Evolutionary conservation across 2,113 vertebrate species (phyloP).

Genomic region (Ancistrus triradiatus): DNA sequence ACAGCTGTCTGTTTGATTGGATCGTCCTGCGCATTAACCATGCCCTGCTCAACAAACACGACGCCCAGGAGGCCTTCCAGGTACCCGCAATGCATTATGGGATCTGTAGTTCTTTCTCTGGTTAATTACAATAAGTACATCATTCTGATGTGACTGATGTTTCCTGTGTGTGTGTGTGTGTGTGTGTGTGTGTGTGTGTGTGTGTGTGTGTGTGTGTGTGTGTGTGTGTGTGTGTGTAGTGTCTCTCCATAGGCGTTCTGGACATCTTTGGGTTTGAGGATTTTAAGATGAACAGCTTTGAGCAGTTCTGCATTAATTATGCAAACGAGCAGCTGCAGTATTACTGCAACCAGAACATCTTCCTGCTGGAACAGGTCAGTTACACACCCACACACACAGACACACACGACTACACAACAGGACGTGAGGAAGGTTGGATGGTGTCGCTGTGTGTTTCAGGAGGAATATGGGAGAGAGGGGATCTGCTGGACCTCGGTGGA

Average conservation of each 20-base stretch:
- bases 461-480: constrained; percentile 85
- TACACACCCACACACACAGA: background rate
- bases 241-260: constrained; percentile 86
- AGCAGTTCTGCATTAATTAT: constrained; percentile 96
- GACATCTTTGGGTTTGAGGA: constrained; percentile 97
- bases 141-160: background rate
- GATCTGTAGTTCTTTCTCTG: too few relatives aligned
- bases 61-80: constrained; percentile 84
- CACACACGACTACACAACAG: background rate
- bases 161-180: too few relatives aligned
- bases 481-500: constrained; percentile 85
- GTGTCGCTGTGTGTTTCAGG: constrained; percentile 62
- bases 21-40: constrained; percentile 92
- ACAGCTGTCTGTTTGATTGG: constrained; percentile 92
- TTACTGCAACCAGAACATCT: constrained; percentile 90
- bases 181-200: background rate
- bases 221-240: constrained; percentile 59
- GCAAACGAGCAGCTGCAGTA: constrained; percentile 86
- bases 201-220: constrained; percentile 3
- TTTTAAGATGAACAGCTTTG: constrained; percentile 86
- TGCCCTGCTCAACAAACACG: constrained; percentile 86
- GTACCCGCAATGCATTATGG: too few relatives aligned
- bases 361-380: constrained; percentile 83
- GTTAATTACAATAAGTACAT: background rate
- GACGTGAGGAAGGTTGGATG: too few relatives aligned